A percentile compares a stretch with the other conserved stretches of the same genome.
These are phyloP conservation scores for Cataglyphis cursor DNA, from an alignment of 2,888 invertebrate genomes.

Conservation along the genomic window DNA sequence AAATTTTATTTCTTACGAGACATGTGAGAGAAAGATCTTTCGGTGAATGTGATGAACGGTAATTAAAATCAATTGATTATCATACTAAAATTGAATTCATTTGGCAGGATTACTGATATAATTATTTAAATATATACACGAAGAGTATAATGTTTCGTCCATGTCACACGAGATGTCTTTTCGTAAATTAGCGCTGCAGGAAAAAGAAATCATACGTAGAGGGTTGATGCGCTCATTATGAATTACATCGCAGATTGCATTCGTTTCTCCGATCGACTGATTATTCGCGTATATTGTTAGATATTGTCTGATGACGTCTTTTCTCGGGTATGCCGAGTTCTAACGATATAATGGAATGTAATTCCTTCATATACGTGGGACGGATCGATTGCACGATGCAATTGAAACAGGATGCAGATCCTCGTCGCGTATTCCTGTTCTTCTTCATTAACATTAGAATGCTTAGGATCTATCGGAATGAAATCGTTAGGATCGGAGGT, in stretches of 20 bases:
- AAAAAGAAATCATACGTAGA: background rate
- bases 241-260: slow-evolving; percentile 4
- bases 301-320: slow-evolving; percentile 65
- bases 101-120: background rate
- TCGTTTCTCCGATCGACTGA: slow-evolving; percentile 40
- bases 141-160: background rate
- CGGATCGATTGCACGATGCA: slow-evolving; percentile 57
- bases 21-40: too few species aligned
- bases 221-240: slow-evolving; percentile 14
- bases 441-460: slow-evolving; percentile 34
- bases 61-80: background rate
- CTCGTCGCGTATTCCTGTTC: slow-evolving; percentile 29
- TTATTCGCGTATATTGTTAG: slow-evolving; percentile 62
- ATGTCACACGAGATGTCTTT: background rate
- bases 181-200: background rate
- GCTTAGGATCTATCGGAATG: background rate
- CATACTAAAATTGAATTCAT: background rate
- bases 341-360: slow-evolving; percentile 66
- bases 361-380: slow-evolving; percentile 64
- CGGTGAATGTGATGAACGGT: too few species aligned
- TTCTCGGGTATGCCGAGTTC: slow-evolving; percentile 63
- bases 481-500: background rate
- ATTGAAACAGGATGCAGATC: slow-evolving; percentile 57
- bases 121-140: background rate
- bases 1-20: background rate